Evolutionary conservation across 2,113 vertebrate species (phyloP).

Genomic region (Anarrhichthys ocellatus): DNA sequence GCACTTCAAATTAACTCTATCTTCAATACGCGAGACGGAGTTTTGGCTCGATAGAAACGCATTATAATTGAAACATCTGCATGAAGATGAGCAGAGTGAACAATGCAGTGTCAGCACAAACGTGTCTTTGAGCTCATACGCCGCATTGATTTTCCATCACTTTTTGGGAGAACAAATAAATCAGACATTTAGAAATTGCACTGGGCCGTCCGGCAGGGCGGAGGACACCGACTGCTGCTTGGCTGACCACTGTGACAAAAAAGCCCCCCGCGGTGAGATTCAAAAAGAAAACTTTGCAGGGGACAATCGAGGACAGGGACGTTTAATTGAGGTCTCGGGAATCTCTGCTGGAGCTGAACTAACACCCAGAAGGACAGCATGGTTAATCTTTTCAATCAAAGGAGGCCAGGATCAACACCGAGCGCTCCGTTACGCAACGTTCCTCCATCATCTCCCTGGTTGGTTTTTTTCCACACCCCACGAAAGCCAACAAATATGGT

Average conservation of each 20-base stretch:
- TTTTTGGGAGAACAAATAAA: conserved; percentile 53
- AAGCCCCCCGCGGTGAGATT: conserved; percentile 20
- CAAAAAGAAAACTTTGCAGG: conserved; percentile 45
- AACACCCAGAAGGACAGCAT: conserved; percentile 30
- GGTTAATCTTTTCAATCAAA: conserved; percentile 73
- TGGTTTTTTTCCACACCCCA: background rate
- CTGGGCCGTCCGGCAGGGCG: conserved; percentile 31
- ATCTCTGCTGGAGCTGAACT: conserved; percentile 54
- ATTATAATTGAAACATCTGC: conserved; percentile 65
- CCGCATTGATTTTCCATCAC: conserved; percentile 71
- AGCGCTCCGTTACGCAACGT: conserved; percentile 49
- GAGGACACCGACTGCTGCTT: background rate
- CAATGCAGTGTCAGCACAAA: conserved; percentile 59
- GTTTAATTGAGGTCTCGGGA: conserved; percentile 67
- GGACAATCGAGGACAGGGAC: conserved; percentile 63
- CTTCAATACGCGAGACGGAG: conserved; percentile 7
- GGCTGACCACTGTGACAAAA: conserved; percentile 32
- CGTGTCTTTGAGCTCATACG: conserved; percentile 21
- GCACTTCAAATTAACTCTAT: conserved; percentile 44
- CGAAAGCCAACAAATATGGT: conserved; percentile 20
- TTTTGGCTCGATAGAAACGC: conserved; percentile 37
- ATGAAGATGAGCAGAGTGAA: conserved; percentile 48
- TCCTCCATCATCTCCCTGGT: background rate
- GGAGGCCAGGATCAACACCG: conserved; percentile 32
- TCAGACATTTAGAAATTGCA: conserved; percentile 50